Evolutionary conservation across 2,113 vertebrate species (phyloP), one percentile per base, ranked within the genome.

Genomic region (Hippocampus mohnikei): DNA sequence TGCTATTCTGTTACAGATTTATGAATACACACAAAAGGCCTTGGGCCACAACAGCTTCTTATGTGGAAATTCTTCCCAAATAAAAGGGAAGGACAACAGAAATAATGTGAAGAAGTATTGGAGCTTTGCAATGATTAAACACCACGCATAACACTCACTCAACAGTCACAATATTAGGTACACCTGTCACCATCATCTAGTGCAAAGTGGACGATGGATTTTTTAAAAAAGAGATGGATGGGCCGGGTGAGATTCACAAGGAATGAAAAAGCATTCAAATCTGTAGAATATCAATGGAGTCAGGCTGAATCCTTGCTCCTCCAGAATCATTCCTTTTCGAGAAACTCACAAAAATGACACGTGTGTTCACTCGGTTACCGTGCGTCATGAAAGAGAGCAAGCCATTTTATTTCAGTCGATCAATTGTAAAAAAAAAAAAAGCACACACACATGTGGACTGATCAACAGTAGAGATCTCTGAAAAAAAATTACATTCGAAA

Each of bases 21-120:
- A 18, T 15, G 10, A 74, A 69, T 41, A 56, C 73, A 66, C 44
- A 65, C 52, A 78, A 15, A 84, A 81, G 72, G 70, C 81, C 77
- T 59, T 4, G 48, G 69, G 72, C 76, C 56, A 78, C 44, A 74
- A 44, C 53, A 63, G 63, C 8, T 75, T 12, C 63, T 69, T 69
- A 67, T 68, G 27, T 56, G 58, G 25, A 64, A 80, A 72, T 76
- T 53, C 65, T 5, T 27, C 20, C 52, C 53, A 48, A 55, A 66
- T 68, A 67, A 69, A 85, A 80, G 74, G 50, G 40, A 56, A 70
- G 76, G 73, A 71, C 65, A 73, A 73, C 33, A 67, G 21, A 76
- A 75, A 69, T 56, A 62, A 46, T 9, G 27, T 50, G 5, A 5
- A 4, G 18, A 59, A 69, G 48, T 59, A 84, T 61, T 74, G 70